Evolutionary conservation across 2,797 vertebrate genomes (phyloP), one percentile per base, ranked within the genome.

Genomic region (Capromys pilorides): DNA sequence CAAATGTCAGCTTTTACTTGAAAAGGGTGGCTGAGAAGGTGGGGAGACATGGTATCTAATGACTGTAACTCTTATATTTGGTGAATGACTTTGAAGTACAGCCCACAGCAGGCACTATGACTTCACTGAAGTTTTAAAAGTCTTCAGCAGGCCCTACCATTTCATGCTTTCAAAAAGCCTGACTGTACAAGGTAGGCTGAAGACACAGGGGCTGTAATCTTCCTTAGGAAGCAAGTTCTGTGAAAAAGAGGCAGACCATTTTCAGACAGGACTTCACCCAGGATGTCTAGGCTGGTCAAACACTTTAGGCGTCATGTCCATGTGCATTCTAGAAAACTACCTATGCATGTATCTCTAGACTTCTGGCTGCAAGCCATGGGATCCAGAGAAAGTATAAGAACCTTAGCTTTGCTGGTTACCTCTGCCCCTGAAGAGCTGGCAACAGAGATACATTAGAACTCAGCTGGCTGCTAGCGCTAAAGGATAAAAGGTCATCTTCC

Each of bases 11-110:
- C 51, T 82, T 95, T 84, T 45, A 86, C 69, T n/a, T 86, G 67
- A 88, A 86, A 95, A n/a, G n/a, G 22, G 21, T 73, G 41, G 80
- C 64, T 88, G 51, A 87, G 94, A 96, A 96, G 45, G 79, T 33
- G 54, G 51, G 51, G 51, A 51, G 51, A 51, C 51, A 51, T 12
- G 4, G 51, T 54, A 54, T 54, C 51, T 54, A 54, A 54, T 54
- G 51, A 2, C 16, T 54, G 16, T 39, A 88, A 90, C 91, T 88
- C 62, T 86, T 59, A 80, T 24, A 57, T 91, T 85, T 57, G 39
- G 73, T 80, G 79, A 95, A n/a, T 82, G 79, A 71, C 49, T 57
- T 16, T 75, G 73, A 94, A 96, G 93, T 82, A 90, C 26, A 93
- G 84, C 51, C 22, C 84, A 78, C 22, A 75, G 45, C 51, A 41